Evolutionary conservation across 2,888 invertebrate genomes (phyloP), one percentile per base, ranked within the genome.

Genomic region (Minunthozetes semirufus): DNA sequence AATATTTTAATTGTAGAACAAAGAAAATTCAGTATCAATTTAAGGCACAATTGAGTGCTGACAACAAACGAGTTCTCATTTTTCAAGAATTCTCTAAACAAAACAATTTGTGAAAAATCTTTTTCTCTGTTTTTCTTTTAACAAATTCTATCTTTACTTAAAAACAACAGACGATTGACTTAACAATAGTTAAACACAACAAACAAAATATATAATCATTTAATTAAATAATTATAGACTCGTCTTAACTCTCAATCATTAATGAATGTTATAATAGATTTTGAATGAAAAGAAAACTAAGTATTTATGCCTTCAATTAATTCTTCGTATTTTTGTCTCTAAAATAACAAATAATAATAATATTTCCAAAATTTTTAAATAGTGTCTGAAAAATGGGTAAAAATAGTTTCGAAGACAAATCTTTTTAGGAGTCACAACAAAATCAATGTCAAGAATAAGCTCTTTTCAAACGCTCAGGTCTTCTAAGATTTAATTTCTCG

Each of bases 231-330:
- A 42, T 42, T 42, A 42, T 42, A 6, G 42, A 42, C 42, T 42
- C 42, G 11, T 42, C 42, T 42, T 42, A 42, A 56, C 50, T 48
- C 48, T 22, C 56, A 56, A 56, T 56, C 56, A 56, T 56, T 50
- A 17, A 48, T 48, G 13, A 56, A 50, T 50, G 19, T 50, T 56
- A 56, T 53, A 56, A 22, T 56, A 56, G 56, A 56, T 56, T 56
- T 22, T 22, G 9, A 56, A 13, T 9, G 13, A 56, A 56, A 56
- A 6, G 9, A 5, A 3, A 19, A n/a, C 22, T 22, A 19, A 19
- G 50, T 22, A 56, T 56, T 22, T 59, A 13, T 59, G 59, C 59
- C 59, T 59, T 59, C 59, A 59, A 59, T 59, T 59, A 33, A 33
- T 8, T n/a, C n/a, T n/a, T n/a, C 59, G 56, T 59, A 59, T 59